phyloP scores from a whole-genome alignment of 2,113 vertebrate genomes.

The Manacus vitellinus region DNA sequence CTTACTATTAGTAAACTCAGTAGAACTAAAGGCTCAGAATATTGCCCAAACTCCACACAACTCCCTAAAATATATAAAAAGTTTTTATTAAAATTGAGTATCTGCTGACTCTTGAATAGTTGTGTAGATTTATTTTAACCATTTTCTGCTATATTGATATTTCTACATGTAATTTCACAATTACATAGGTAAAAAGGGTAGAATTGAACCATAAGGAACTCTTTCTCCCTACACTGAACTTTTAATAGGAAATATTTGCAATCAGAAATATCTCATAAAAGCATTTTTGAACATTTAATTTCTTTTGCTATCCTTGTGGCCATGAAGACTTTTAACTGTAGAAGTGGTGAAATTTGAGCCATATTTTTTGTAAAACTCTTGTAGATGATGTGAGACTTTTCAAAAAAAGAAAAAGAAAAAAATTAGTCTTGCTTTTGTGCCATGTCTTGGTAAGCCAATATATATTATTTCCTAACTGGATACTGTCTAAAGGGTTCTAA shows the following conservation, averaged over 20 bases:
- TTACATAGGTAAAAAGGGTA: not conserved
- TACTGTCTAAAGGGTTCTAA: not conserved
- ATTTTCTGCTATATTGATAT: not conserved
- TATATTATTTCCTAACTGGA: not conserved
- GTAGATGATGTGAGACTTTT: not conserved
- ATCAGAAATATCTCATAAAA: not conserved
- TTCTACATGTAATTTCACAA: not conserved
- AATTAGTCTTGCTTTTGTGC: not conserved
- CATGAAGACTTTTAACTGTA: not conserved
- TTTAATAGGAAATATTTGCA: not conserved
- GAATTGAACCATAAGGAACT: not conserved
- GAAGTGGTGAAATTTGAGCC: not conserved
- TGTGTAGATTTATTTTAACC: not conserved
- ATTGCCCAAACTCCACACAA: not conserved
- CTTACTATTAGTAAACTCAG: constrained; percentile 9
- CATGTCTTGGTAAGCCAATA: not conserved
- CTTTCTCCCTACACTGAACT: not conserved
- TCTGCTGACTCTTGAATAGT: not conserved
- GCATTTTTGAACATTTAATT: not conserved
- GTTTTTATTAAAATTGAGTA: not conserved
- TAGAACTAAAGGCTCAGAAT: not conserved
- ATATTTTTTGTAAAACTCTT: not conserved
- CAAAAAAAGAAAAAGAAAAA: not conserved
- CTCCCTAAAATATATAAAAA: not conserved
- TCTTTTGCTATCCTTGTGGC: not conserved